phyloP scores from a whole-genome alignment of 2,797 vertebrate genomes.

The Melanotaenia maccullochi region DNA sequence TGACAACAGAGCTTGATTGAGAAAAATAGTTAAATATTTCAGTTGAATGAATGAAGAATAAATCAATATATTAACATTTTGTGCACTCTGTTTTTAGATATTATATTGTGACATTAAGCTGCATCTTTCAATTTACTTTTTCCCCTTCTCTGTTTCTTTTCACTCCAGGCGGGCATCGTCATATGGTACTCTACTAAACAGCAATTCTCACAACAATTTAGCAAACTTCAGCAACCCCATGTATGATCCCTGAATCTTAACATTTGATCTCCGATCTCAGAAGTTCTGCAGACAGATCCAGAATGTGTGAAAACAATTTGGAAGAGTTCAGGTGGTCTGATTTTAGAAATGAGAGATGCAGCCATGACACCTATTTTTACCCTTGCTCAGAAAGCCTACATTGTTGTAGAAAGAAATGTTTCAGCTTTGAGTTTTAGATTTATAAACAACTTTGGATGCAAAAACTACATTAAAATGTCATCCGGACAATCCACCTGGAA shows the following conservation, averaged over 20 bases:
- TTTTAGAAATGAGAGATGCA: not conserved
- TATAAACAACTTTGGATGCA: too few relatives aligned
- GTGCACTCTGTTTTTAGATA: not conserved
- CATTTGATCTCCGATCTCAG: not conserved
- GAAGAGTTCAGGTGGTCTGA: not conserved
- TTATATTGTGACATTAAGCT: not conserved
- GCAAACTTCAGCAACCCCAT: conserved; percentile 93
- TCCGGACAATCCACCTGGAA: too few relatives aligned
- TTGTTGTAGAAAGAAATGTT: too few relatives aligned
- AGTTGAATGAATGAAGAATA: too few relatives aligned
- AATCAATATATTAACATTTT: not conserved
- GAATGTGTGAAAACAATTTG: not conserved
- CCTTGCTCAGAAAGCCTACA: too few relatives aligned
- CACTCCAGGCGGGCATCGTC: conserved; percentile 79
- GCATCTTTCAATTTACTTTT: not conserved
- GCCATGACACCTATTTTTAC: not conserved
- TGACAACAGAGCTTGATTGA: too few relatives aligned
- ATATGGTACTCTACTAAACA: conserved; percentile 88
- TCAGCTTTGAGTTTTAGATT: too few relatives aligned
- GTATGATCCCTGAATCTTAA: conserved; percentile 82
- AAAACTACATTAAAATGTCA: too few relatives aligned
- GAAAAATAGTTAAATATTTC: too few relatives aligned
- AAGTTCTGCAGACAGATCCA: conserved; percentile 6
- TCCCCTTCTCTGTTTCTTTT: not conserved
- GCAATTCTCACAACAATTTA: conserved; percentile 78